Base-by-base conservation (phyloP, 1,140 invertebrate genomes). In the Xylocopa sonorina region DNA sequence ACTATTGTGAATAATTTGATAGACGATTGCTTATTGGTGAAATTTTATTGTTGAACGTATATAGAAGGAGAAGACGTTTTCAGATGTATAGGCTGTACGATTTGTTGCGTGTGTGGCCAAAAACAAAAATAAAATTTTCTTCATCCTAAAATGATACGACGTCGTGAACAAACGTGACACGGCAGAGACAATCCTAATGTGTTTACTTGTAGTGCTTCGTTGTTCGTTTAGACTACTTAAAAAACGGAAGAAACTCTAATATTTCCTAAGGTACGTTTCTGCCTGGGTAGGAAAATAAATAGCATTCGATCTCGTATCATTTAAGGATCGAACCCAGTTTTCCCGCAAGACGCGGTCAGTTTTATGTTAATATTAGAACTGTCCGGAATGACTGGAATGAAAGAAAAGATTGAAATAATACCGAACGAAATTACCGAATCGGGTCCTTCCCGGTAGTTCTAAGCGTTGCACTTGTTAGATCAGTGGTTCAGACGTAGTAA, bases 381-480 rank as follows among this genome's bases (percentile, higher is more conserved):
- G 14, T 57, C 60, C 27, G 43, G 64, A 62, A 71, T 12, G 43
- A 72, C 51, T 53, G 21, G 5, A 38, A 21, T 12, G 29, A 14
- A 21, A 9, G 34, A 41, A 46, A 14, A 3, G 2, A 38, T 21
- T 12, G 3, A n/a, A 32, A 34, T 32, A 27, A 14, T 27, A 53
- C 38, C 21, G 14, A 32, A 41, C 0, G 27, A 24, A 9, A 51
- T 41, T 58, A n/a, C n/a, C 24, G 57, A 14, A 21, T n/a, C n/a
- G n/a, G n/a, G 43, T 78, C 43, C 18, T 76, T 79, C 53, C 32
- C 38, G 68, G 24, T 51, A 77, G 46, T 62, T 80, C 55, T 69
- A n/a, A 81, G 18, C 38, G 48, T 38, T 34, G 66, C 46, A 84
- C 34, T 81, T 83, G 57, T 84, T 78, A 82, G 80, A 72, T 82